Percentiles rank a stretch among this genome's conserved stretches.
phyloP scores from a whole-genome alignment of 2,113 vertebrate species.

The Coptodon rendalli region DNA sequence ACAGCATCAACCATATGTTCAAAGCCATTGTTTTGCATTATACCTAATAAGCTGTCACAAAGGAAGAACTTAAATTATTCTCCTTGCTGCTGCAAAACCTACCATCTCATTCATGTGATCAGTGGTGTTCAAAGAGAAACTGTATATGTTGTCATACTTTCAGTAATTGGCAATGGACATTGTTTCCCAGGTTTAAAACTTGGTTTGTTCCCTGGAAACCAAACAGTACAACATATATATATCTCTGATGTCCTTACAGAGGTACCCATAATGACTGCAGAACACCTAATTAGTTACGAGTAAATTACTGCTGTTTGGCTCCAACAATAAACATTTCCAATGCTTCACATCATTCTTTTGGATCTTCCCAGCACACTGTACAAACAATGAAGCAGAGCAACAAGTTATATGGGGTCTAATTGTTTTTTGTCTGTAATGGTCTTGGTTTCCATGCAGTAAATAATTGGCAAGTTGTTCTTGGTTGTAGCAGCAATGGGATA shows the following conservation, averaged over 20 bases:
- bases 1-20: neutral
- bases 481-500: neutral
- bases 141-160: neutral
- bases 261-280: neutral
- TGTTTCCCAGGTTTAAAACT: neutral
- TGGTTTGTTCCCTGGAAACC: neutral
- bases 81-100: neutral
- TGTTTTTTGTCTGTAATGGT: conserved; percentile 39
- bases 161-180: neutral
- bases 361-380: neutral
- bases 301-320: conserved; percentile 4
- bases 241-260: neutral
- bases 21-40: conserved; percentile 8
- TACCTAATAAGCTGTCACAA: conserved; percentile 2
- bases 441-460: conserved; percentile 21
- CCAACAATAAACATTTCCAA: neutral
- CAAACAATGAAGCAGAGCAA: conserved; percentile 9
- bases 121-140: neutral
- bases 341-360: neutral
- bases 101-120: neutral
- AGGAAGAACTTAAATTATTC: conserved; percentile 8
- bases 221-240: neutral
- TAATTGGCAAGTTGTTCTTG: conserved; percentile 23
- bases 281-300: neutral
- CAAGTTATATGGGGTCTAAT: conserved; percentile 8